Conservation (phyloP, 2,888 invertebrate genomes). For the Abscondita cerata region DNA sequence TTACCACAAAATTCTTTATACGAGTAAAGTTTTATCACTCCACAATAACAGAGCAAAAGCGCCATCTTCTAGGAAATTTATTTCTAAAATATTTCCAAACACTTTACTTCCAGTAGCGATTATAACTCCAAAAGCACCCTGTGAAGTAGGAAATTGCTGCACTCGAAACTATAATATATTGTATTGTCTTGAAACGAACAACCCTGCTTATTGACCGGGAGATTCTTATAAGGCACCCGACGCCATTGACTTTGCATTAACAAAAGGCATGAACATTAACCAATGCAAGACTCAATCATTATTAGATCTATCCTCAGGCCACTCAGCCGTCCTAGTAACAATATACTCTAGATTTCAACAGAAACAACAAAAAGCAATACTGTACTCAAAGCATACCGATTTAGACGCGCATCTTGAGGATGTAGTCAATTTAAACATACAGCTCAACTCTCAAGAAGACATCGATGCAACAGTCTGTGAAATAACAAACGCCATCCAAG, state of each 20-base stretch:
- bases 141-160: slow-evolving; percentile 8
- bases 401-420: slow-evolving; percentile 8
- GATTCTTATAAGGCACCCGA: not conserved
- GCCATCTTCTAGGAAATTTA: no score
- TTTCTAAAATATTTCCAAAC: no score
- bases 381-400: not conserved
- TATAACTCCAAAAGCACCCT: slow-evolving; percentile 30
- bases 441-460: no score
- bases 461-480: slow-evolving; percentile 4
- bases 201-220: slow-evolving; percentile 19
- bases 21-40: no score
- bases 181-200: slow-evolving; percentile 19
- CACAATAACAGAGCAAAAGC: no score
- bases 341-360: not conserved
- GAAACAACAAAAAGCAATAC: not conserved
- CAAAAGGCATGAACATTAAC: slow-evolving; percentile 13
- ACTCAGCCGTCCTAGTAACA: slow-evolving; percentile 35
- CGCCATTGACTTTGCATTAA: slow-evolving; percentile 26
- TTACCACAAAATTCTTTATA: no score
- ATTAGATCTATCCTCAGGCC: slow-evolving; percentile 1
- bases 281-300: slow-evolving; percentile 19
- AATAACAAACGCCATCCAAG: slow-evolving; percentile 11
- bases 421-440: not conserved
- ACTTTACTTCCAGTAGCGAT: slow-evolving; percentile 31
- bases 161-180: slow-evolving; percentile 8